Base-by-base conservation (phyloP, 64 coral and sea anemone genomes). In the Dendrophyllia cribrosa region DNA sequence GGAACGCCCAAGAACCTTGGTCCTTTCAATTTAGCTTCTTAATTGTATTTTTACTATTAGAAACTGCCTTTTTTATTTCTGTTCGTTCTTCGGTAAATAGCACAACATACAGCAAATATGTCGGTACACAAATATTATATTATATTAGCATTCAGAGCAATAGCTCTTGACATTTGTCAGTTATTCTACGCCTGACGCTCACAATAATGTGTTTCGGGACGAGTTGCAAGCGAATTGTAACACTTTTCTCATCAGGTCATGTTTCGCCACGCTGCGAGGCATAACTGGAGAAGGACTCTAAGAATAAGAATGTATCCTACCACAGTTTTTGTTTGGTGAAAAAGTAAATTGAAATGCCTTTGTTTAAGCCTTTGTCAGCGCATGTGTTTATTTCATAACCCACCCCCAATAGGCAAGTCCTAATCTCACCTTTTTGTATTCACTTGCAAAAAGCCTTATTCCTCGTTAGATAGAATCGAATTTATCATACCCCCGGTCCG, bases 341-440 rank as follows among this genome's bases (percentile, higher is more conserved):
- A 74, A 73, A 73, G 55, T 74, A 74, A 87, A 83, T 74, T 58
- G 25, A 61, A 91, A 59, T 84, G 89, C 45, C 70, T 91, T 91
- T 70, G 55, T 50, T 90, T 7, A 55, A 73, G 68, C 58, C 53
- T 83, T 91, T 91, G 89, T 91, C 17, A 84, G 20, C 79, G 66
- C 89, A 91, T 91, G 89, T 91, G 89, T 80, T 83, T 89, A 82
- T 82, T 82, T 62, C 79, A 43, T 82, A 44, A 84, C 34, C 51
- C 58, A 51, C 61, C 20, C 78, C 61, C 61, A 84, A 84, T 48
- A 52, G 43, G 60, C 16, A 34, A 84, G 80, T 46, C 34, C 44
- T 84, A 84, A 84, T 68, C 62, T 84, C 45, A 46, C n/a, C 61
- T 84, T 84, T 83, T 84, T 84, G 80, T 84, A 23, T 84, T 67